A percentile compares a stretch with the other conserved stretches of the same genome.
phyloP scores from a whole-genome alignment of 2,797 vertebrate genomes.

The Coracias cyanogaster region DNA sequence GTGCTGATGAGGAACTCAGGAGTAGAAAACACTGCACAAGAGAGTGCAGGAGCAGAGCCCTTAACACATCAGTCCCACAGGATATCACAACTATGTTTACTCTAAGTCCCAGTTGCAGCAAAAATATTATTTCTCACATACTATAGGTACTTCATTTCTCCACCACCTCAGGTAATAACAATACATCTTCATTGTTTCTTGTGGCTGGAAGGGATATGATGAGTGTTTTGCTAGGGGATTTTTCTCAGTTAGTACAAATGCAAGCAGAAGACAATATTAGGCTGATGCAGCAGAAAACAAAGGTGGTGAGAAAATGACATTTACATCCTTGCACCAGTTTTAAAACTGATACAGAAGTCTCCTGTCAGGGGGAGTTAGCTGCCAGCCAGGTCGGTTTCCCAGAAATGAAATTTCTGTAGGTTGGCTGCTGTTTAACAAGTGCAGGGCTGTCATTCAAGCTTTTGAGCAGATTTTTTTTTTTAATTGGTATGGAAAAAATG shows the following conservation, averaged over 20 bases:
- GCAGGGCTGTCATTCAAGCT: neutral
- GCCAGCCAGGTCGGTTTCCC: neutral
- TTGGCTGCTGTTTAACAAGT: neutral
- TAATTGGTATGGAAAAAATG: neutral
- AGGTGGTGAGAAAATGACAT: neutral
- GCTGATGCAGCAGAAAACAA: neutral
- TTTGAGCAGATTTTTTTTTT: neutral
- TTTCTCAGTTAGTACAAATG: neutral
- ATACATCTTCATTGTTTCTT: neutral
- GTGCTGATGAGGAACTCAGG: neutral
- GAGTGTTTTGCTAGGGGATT: neutral
- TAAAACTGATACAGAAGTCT: neutral
- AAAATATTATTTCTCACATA: neutral
- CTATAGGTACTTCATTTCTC: neutral
- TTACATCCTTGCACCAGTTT: neutral
- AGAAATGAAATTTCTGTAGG: neutral
- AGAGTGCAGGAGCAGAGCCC: neutral
- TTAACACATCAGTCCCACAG: neutral
- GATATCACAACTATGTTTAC: neutral
- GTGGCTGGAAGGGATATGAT: neutral
- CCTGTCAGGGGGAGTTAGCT: neutral
- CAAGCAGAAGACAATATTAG: neutral
- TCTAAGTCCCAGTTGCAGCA: neutral
- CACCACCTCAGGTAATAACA: neutral
- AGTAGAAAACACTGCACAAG: neutral